phyloP scores from a whole-genome alignment of 2,888 invertebrate genomes.

The Chironomus tentans region DNA sequence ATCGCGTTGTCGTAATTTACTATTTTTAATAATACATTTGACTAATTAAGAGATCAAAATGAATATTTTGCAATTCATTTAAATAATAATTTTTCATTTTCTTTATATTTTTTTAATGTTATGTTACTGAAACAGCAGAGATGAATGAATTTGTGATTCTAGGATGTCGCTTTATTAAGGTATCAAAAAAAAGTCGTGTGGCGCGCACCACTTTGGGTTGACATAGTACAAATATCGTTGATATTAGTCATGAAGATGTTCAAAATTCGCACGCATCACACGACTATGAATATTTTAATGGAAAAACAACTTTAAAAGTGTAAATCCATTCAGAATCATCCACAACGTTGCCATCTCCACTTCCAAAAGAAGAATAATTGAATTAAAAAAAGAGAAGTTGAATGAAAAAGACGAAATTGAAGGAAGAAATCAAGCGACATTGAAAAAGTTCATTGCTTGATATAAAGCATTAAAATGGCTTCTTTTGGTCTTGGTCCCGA shows the following conservation, averaged over 20 bases:
- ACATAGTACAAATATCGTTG: no score
- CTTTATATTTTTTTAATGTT: neutral
- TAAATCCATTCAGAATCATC: no score
- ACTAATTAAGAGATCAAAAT: slow-evolving; percentile 30
- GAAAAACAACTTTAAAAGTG: no score
- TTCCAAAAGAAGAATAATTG: no score
- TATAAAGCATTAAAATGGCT: neutral
- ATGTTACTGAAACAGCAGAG: no score
- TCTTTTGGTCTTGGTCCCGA: neutral
- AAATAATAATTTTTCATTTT: neutral
- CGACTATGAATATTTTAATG: no score
- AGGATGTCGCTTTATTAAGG: neutral
- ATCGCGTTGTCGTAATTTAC: neutral
- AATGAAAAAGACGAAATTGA: neutral
- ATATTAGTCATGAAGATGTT: no score
- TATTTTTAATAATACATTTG: slow-evolving; percentile 26
- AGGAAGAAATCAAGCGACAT: neutral
- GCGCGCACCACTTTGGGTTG: no score
- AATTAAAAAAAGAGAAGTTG: neutral
- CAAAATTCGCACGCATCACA: no score
- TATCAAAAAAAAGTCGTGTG: no score
- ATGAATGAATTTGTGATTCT: neutral
- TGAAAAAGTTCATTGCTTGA: neutral
- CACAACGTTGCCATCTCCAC: no score
- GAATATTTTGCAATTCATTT: slow-evolving; percentile 29